phyloP scores from a whole-genome alignment of 2,888 invertebrate genomes.

The Leptinotarsa haldemani region DNA sequence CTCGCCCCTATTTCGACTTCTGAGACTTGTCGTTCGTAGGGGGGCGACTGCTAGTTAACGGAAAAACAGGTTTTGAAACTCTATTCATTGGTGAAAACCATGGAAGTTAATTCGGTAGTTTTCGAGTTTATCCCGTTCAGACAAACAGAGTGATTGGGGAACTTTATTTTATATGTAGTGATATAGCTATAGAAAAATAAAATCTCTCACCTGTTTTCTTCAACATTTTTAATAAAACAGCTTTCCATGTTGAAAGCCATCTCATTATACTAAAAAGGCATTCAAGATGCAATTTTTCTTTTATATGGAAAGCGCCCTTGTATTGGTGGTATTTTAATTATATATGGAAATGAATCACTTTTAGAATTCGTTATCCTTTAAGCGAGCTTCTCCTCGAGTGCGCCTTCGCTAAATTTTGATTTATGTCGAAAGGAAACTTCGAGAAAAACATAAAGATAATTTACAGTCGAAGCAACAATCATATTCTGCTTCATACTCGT shows the following conservation, averaged over 20 bases:
- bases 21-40: no score
- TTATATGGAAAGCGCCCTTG: constrained; percentile 33
- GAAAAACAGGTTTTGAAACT: no score
- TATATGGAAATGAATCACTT: constrained; percentile 57
- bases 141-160: no score
- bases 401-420: constrained; percentile 49
- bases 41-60: no score
- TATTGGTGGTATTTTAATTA: constrained; percentile 48
- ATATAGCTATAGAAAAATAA: no score
- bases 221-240: neutral
- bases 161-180: no score
- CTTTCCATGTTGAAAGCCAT: constrained; percentile 14
- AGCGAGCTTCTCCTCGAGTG: constrained; percentile 37
- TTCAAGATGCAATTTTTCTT: constrained; percentile 35
- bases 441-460: constrained; percentile 48
- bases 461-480: constrained; percentile 46
- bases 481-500: constrained; percentile 36
- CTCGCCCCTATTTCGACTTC: no score
- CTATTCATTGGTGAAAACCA: no score
- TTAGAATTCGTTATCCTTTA: constrained; percentile 50
- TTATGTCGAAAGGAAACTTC: constrained; percentile 45
- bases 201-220: no score
- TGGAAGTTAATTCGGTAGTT: no score
- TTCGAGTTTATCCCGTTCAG: no score
- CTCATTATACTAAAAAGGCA: constrained; percentile 28